These are phyloP conservation scores for Cyprinodon diabolis DNA, from an alignment of 2,797 vertebrate species.

Conservation along the genomic window DNA sequence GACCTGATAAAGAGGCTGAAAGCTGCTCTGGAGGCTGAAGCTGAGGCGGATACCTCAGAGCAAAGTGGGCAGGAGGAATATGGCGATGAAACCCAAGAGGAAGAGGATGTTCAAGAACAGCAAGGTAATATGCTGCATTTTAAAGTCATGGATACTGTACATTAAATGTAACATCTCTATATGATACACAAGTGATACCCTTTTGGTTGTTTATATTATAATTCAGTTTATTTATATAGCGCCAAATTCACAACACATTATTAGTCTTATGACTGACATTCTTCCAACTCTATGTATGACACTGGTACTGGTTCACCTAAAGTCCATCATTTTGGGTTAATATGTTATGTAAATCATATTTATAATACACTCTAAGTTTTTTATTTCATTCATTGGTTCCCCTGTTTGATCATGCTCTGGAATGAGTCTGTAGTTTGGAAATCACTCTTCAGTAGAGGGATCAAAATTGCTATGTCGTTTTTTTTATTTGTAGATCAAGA, in stretches of 20 bases:
- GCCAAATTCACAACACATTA: no score
- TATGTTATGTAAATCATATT: neutral
- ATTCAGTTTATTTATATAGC: no score
- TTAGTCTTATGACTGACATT: neutral
- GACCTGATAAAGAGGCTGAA: slow-evolving; percentile 91
- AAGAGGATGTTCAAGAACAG: slow-evolving; percentile 35
- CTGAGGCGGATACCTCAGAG: slow-evolving; percentile 57
- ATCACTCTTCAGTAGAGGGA: neutral
- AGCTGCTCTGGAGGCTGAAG: slow-evolving; percentile 83
- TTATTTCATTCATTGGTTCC: neutral
- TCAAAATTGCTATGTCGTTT: neutral
- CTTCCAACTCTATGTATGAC: neutral
- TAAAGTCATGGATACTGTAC: neutral
- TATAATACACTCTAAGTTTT: neutral
- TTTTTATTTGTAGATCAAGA: slow-evolving; percentile 45
- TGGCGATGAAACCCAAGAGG: slow-evolving; percentile 21
- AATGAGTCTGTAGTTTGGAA: neutral
- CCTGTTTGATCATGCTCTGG: neutral
- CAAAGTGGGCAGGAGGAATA: slow-evolving; percentile 33
- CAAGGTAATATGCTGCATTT: slow-evolving; percentile 35
- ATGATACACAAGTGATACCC: no score
- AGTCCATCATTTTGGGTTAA: neutral
- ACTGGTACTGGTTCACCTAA: neutral
- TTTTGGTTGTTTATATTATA: neutral
- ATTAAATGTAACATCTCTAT: no score